Evolutionary conservation across 2,888 invertebrate genomes (phyloP).

Genomic region (Amblyteles armatorius): DNA sequence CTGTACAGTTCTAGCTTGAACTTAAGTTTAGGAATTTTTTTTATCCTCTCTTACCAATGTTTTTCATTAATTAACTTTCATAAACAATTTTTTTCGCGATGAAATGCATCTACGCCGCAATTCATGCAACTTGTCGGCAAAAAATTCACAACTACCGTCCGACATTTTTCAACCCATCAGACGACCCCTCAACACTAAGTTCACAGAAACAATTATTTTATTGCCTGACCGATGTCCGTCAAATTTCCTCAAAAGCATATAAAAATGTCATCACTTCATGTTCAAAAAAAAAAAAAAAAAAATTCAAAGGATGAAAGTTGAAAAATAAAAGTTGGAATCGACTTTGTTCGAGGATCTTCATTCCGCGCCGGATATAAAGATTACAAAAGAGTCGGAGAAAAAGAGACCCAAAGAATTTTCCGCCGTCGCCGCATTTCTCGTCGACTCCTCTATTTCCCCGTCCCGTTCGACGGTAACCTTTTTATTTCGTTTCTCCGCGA

Average conservation of each 20-base stretch:
- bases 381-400: background rate
- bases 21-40: too few relatives aligned
- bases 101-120: too few relatives aligned
- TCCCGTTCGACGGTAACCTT: conserved; percentile 48
- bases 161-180: too few relatives aligned
- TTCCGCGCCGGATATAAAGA: conserved; percentile 2
- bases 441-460: conserved; percentile 36
- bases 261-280: background rate
- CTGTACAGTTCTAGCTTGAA: too few relatives aligned
- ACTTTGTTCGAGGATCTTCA: background rate
- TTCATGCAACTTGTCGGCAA: too few relatives aligned
- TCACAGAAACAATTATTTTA: too few relatives aligned
- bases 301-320: background rate
- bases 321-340: background rate
- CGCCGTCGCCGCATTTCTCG: background rate
- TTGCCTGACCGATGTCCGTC: background rate
- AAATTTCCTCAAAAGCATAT: background rate
- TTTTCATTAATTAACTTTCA: too few relatives aligned
- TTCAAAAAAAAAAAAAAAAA: background rate
- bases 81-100: too few relatives aligned
- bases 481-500: conserved; percentile 32
- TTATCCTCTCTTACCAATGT: too few relatives aligned
- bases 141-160: too few relatives aligned
- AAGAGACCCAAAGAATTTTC: background rate
- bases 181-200: too few relatives aligned